Evolutionary conservation across 2,113 vertebrate genomes (phyloP), one percentile per base, ranked within the genome.

Genomic region (Eublepharis macularius): DNA sequence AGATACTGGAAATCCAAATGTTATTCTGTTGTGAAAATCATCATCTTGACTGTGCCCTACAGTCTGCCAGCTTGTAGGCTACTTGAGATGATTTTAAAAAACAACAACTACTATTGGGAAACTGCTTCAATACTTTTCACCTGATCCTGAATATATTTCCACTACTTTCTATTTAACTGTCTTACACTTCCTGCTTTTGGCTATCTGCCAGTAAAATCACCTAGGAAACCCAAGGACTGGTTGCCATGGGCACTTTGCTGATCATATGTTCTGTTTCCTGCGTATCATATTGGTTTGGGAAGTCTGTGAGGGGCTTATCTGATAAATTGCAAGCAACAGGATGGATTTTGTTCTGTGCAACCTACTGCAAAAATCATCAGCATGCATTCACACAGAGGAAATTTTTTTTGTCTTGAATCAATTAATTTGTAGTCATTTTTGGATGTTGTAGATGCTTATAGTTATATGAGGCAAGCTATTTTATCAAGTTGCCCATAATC

Each of bases 201-300:
- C 77, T 69, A 66, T 75, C 79, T 88, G 88, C 94, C 92, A 93
- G 86, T 83, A 88, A 63, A 94, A 94, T 94, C 91, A 89, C 94
- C 94, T 92, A 94, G 94, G 94, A 93, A 94, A 95, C 94, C 68
- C 82, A 92, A 81, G 73, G 80, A 80, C 80, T 83, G 83, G 94
- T 94, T 95, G 86, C 94, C 91, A 93, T 95, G 91, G 92, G 88
- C 92, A 93, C 94, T 92, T 92, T 45, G 60, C 88, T 29, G 1
- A 87, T 24, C 63, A 34, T 75, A 80, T 41, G 75, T 76, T 94
- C 90, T 68, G 79, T 91, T 89, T 86, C 82, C 87, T 77, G 51
- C 57, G 0, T 47, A 76, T 54, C 34, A 21, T 81, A 87, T 82
- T 82, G 63, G 34, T 45, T 88, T 72, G 87, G 57, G 83, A 90